These are phyloP conservation scores for Notolabrus celidotus DNA, from an alignment of 2,797 vertebrate species.

Conservation along the genomic window DNA sequence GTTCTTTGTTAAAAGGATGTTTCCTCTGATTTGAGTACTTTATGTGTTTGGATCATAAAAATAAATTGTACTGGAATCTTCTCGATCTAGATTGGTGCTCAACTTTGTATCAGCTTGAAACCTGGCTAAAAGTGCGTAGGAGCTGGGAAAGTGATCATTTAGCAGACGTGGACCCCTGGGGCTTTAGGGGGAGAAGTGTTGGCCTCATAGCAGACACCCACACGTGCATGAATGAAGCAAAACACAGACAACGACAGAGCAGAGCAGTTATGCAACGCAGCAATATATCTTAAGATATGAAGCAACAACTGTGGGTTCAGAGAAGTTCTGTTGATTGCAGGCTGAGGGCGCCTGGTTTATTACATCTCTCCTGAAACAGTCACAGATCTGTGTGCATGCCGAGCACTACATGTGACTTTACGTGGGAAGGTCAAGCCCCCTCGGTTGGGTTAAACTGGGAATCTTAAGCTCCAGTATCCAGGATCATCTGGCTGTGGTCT, in stretches of 20 bases:
- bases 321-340: constrained; percentile 32
- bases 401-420: constrained; percentile 13
- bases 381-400: constrained; percentile 30
- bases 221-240: constrained; percentile 53
- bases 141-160: constrained; percentile 65
- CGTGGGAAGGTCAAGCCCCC: constrained; percentile 47
- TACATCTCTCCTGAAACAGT: constrained; percentile 5
- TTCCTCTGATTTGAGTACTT: background rate
- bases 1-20: background rate
- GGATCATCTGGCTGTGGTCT: constrained; percentile 52
- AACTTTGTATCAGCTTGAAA: constrained; percentile 2
- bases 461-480: constrained; percentile 38
- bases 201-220: constrained; percentile 55
- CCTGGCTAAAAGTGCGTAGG: background rate
- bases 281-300: constrained; percentile 38
- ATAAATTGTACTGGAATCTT: background rate
- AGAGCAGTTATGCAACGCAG: constrained; percentile 41
- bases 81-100: background rate
- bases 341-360: constrained; percentile 28
- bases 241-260: constrained; percentile 47
- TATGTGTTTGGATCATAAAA: background rate
- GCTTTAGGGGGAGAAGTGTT: constrained; percentile 22
- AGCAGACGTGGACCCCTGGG: constrained; percentile 39
- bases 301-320: constrained; percentile 31
- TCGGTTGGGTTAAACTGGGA: constrained; percentile 42